phyloP scores from a whole-genome alignment of 2,888 invertebrate genomes.

The Ypsolopha scabrella region DNA sequence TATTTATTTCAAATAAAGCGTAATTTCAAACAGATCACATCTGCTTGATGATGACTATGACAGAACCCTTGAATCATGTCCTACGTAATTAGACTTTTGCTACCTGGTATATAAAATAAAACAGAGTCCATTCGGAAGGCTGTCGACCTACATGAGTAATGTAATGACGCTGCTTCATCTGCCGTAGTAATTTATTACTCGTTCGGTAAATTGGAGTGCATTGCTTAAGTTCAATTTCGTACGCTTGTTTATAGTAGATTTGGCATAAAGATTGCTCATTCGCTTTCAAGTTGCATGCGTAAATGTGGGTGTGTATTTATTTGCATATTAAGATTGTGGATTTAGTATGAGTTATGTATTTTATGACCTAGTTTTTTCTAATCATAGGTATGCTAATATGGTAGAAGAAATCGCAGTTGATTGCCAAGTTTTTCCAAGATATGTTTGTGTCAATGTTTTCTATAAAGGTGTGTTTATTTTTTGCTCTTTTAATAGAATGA shows the following conservation, averaged over 20 bases:
- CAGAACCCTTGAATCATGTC: too few relatives aligned
- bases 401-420: too few relatives aligned
- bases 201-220: background rate
- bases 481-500: too few relatives aligned
- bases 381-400: too few relatives aligned
- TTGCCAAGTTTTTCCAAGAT: too few relatives aligned
- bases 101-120: too few relatives aligned
- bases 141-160: background rate
- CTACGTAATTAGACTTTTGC: background rate
- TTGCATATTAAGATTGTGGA: background rate
- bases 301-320: background rate
- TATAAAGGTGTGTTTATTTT: too few relatives aligned
- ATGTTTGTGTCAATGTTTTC: too few relatives aligned
- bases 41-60: too few relatives aligned
- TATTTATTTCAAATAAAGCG: too few relatives aligned
- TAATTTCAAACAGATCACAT: too few relatives aligned
- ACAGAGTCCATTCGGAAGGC: background rate
- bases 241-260: too few relatives aligned
- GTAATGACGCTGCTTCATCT: background rate
- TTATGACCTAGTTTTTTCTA: background rate
- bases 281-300: background rate
- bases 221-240: background rate
- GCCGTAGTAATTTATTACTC: background rate
- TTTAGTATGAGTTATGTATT: background rate
- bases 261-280: background rate